Evolutionary conservation across 2,888 invertebrate species (phyloP).

Genomic region (Gryllus longicercus): DNA sequence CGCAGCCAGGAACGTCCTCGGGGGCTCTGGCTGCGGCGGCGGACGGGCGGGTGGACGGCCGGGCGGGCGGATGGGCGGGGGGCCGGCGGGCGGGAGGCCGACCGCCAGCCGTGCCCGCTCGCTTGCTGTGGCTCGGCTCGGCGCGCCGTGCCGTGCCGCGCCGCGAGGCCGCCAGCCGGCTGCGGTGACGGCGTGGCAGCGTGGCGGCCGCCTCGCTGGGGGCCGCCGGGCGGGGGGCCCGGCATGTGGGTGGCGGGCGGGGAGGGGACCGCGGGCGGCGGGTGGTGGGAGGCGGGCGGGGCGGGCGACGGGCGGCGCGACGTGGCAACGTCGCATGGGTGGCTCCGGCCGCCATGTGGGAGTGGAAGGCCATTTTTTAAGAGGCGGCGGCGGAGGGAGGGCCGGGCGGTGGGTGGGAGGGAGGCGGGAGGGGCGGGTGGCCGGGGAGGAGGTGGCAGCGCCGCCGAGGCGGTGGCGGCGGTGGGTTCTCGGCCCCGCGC

Average conservation of each 20-base stretch:
- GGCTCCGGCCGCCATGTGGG: slow-evolving; percentile 19
- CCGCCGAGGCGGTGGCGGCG: slow-evolving; percentile 1
- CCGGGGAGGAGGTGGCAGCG: neutral
- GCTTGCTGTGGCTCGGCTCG: slow-evolving; percentile 26
- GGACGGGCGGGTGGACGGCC: no score
- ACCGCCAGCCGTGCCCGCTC: slow-evolving; percentile 24
- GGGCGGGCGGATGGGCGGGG: no score
- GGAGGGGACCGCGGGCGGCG: no score
- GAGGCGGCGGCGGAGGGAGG: neutral
- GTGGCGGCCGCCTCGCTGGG: neutral
- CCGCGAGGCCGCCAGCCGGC: neutral
- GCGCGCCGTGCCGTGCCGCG: slow-evolving; percentile 11
- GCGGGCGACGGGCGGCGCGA: no score
- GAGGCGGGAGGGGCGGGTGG: slow-evolving; percentile 3
- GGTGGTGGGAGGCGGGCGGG: no score
- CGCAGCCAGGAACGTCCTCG: slow-evolving; percentile 20
- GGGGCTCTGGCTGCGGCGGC: no score
- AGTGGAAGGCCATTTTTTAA: neutral
- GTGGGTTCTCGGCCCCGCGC: neutral
- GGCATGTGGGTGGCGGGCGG: no score
- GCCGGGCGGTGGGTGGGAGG: no score
- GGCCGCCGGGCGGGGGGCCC: neutral
- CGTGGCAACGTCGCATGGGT: neutral
- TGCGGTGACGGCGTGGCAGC: neutral
- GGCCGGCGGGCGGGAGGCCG: no score